These are phyloP conservation scores for Onthophagus taurus DNA, from an alignment of 1,140 invertebrate species.

Conservation along the genomic window DNA sequence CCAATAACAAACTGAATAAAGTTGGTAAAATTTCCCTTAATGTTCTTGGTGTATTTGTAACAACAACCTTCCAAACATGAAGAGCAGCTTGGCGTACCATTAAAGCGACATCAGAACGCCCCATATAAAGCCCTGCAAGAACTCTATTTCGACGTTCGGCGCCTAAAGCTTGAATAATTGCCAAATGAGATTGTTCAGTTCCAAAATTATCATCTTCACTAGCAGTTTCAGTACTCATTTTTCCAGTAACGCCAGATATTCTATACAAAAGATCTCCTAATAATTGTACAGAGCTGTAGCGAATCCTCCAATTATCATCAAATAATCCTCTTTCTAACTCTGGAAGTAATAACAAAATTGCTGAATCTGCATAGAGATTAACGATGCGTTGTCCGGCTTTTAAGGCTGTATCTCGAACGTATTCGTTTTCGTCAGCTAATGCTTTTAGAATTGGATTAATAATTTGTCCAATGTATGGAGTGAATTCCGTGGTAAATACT, in stretches of 20 bases:
- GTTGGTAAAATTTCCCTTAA: conserved; percentile 94
- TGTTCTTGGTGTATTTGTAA: conserved; percentile 92
- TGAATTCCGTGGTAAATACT: conserved; percentile 92
- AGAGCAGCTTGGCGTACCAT: conserved; percentile 95
- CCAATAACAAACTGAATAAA: conserved; percentile 82
- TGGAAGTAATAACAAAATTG: conserved; percentile 86
- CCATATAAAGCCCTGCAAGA: conserved; percentile 94
- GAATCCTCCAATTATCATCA: conserved; percentile 97
- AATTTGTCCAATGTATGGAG: conserved; percentile 93
- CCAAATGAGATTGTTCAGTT: conserved; percentile 89
- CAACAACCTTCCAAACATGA: conserved; percentile 96
- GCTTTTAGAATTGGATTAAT: conserved; percentile 97
- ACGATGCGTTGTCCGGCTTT: conserved; percentile 96
- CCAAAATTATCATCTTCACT: conserved; percentile 99
- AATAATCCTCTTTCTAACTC: conserved; percentile 90
- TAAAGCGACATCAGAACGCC: conserved; percentile 89
- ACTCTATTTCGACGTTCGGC: conserved; percentile 85
- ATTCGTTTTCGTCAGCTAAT: conserved; percentile 97
- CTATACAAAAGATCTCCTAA: conserved; percentile 94
- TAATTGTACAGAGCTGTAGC: conserved; percentile 92
- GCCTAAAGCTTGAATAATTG: conserved; percentile 82
- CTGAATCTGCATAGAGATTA: conserved; percentile 91
- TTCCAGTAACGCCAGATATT: conserved; percentile 94
- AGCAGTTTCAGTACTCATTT: conserved; percentile 97
- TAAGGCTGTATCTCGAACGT: conserved; percentile 93